phyloP scores from a whole-genome alignment of 2,113 vertebrate species.

The Chunga burmeisteri region DNA sequence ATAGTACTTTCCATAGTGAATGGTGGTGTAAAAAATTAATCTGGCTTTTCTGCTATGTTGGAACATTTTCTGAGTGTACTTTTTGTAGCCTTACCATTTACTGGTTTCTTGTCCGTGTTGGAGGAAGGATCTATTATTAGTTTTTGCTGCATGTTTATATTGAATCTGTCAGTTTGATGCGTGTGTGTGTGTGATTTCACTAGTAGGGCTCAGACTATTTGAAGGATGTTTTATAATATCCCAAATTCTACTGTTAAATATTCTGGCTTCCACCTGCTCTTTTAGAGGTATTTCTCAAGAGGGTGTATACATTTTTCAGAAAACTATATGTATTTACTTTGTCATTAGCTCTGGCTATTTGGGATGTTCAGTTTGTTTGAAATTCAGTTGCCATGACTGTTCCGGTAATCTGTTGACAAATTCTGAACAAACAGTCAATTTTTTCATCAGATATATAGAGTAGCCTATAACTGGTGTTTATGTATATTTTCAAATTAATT shows the following conservation, averaged over 20 bases:
- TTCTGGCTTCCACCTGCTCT: neutral
- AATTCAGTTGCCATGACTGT: neutral
- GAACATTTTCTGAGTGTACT: neutral
- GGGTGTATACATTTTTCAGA: neutral
- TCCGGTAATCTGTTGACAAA: neutral
- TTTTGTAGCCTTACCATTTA: neutral
- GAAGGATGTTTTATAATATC: neutral
- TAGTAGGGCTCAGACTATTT: neutral
- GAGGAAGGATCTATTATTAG: neutral
- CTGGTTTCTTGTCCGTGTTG: neutral
- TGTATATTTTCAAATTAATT: neutral
- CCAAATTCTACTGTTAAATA: neutral
- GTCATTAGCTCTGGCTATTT: neutral
- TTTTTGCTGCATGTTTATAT: neutral
- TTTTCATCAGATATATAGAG: neutral
- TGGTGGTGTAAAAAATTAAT: neutral
- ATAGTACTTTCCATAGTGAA: neutral
- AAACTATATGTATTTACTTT: neutral
- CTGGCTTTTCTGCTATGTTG: neutral
- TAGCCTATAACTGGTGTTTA: neutral
- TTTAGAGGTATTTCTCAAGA: neutral
- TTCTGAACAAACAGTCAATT: neutral
- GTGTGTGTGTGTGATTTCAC: neutral
- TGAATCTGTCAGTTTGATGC: neutral
- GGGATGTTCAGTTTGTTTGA: neutral